Conservation (phyloP, 2,888 invertebrate species). For the Amblyjoppa fuscipennis region DNA sequence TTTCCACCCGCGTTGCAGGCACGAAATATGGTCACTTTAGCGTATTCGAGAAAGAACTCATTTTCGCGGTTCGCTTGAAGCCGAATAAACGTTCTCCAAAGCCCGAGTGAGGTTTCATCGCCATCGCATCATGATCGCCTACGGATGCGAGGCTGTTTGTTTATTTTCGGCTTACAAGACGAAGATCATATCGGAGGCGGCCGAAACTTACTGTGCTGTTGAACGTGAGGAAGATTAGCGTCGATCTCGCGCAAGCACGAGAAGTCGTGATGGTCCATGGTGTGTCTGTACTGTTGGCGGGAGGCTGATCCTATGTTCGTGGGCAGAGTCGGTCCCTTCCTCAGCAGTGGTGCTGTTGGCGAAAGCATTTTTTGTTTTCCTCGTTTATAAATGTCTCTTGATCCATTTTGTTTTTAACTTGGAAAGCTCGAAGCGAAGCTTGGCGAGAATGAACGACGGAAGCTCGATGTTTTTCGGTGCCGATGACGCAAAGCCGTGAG, state of each 20-base stretch:
- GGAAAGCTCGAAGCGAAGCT: conserved; percentile 52
- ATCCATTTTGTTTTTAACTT: conserved; percentile 24
- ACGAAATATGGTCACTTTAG: too few species aligned
- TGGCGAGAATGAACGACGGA: conserved; percentile 38
- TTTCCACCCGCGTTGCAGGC: too few species aligned
- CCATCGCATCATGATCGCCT: conserved; percentile 1
- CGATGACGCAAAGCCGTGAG: conserved; percentile 16
- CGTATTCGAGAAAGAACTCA: not conserved
- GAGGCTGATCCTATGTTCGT: conserved; percentile 73
- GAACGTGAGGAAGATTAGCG: conserved; percentile 74
- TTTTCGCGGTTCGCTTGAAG: conserved; percentile 19
- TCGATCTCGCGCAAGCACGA: conserved; percentile 76
- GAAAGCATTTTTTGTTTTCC: conserved; percentile 44
- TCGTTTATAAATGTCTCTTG: conserved; percentile 18
- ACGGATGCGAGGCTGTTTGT: not conserved
- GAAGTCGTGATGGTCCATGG: conserved; percentile 77
- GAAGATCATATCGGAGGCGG: conserved; percentile 15
- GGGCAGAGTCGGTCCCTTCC: conserved; percentile 79
- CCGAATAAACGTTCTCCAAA: conserved; percentile 28
- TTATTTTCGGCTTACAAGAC: not conserved
- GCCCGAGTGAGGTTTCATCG: not conserved
- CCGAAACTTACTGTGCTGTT: conserved; percentile 68
- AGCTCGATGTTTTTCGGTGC: conserved; percentile 21
- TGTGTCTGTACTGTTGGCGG: conserved; percentile 77
- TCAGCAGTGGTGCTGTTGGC: conserved; percentile 79